phyloP scores from a whole-genome alignment of 2,888 invertebrate species.

The Cinara cedri region DNA sequence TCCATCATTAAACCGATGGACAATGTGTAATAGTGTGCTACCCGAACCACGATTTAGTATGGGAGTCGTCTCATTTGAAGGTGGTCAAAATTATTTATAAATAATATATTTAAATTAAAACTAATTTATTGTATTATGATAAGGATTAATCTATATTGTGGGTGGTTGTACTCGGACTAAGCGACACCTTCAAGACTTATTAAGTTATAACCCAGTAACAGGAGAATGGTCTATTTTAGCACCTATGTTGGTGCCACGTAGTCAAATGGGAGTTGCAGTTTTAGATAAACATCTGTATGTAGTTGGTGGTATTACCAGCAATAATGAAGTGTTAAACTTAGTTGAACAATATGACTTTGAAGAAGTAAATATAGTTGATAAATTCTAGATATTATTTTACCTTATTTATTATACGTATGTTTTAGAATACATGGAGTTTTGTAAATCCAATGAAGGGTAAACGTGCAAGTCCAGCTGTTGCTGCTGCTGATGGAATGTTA shows the following conservation, averaged over 20 bases:
- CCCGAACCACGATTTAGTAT: slow-evolving; percentile 88
- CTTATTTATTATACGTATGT: slow-evolving; percentile 57
- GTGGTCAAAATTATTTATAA: slow-evolving; percentile 63
- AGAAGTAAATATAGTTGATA: slow-evolving; percentile 66
- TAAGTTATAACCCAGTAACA: slow-evolving; percentile 81
- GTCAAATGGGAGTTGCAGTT: slow-evolving; percentile 89
- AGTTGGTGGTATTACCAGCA: slow-evolving; percentile 85
- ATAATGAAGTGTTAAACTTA: slow-evolving; percentile 78
- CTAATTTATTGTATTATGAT: slow-evolving; percentile 55
- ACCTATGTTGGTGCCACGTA: slow-evolving; percentile 80
- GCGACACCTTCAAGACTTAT: slow-evolving; percentile 75
- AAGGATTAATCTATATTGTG: slow-evolving; percentile 85
- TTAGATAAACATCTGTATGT: slow-evolving; percentile 83
- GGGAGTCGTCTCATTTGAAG: slow-evolving; percentile 85
- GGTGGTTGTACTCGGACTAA: slow-evolving; percentile 86
- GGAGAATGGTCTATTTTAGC: slow-evolving; percentile 80
- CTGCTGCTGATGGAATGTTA: slow-evolving; percentile 79
- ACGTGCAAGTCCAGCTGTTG: slow-evolving; percentile 83
- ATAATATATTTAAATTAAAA: background rate
- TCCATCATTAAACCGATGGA: slow-evolving; percentile 79
- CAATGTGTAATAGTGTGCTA: slow-evolving; percentile 73
- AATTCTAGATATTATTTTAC: background rate
- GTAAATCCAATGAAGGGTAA: slow-evolving; percentile 76
- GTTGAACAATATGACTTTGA: slow-evolving; percentile 84
- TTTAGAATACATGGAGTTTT: slow-evolving; percentile 78